Conservation (phyloP, 1,140 invertebrate genomes). For the Euura saliciscinereae region DNA sequence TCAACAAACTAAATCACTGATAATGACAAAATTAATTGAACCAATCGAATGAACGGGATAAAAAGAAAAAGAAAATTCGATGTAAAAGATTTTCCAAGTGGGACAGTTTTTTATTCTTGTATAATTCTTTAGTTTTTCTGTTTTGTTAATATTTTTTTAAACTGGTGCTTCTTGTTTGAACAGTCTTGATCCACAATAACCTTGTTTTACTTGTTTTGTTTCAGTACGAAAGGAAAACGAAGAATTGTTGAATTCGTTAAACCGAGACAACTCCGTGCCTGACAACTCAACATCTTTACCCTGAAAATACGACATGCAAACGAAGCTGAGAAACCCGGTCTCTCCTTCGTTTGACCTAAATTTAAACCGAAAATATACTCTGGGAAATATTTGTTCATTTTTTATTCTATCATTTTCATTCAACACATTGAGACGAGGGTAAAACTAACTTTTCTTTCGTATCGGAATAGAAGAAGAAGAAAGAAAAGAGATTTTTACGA, state of each 20-base stretch:
- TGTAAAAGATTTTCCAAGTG: background rate
- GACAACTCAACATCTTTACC: slow-evolving; percentile 36
- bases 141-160: background rate
- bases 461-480: no score
- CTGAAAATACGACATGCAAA: background rate
- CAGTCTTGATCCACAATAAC: no score
- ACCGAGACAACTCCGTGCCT: slow-evolving; percentile 43
- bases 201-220: slow-evolving; percentile 31
- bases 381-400: no score
- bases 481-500: no score
- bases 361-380: no score
- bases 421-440: no score
- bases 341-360: background rate
- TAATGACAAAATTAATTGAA: no score
- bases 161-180: no score
- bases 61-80: background rate
- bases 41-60: background rate
- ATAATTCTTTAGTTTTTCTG: no score
- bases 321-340: background rate
- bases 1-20: no score
- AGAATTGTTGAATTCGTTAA: slow-evolving; percentile 58
- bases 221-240: slow-evolving; percentile 61
- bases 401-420: no score
- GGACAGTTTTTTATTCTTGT: background rate
- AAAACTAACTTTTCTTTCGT: no score